Evolutionary conservation across 2,888 invertebrate species (phyloP), one percentile per base, ranked within the genome.

Genomic region (Gandaritis pyraliata): DNA sequence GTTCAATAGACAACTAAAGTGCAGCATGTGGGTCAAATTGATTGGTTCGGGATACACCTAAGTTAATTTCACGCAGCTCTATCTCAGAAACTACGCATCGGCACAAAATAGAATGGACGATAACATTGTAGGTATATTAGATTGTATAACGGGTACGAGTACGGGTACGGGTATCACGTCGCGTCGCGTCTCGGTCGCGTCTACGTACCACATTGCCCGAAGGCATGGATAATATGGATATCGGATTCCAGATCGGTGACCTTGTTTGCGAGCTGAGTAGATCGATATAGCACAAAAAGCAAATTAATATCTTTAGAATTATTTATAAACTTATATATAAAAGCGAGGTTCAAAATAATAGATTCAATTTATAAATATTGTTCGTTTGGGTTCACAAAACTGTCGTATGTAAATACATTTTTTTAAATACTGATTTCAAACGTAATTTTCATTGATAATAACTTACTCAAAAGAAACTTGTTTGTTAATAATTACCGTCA

Each of bases 111-210:
- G 41, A 53, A 53, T 36, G 43, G 30, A 36, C 41, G 55, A 55
- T 46, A 54, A 46, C 30, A 18, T 49, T 33, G 59, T n/a, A n/a
- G n/a, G n/a, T 67, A 71, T 68, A 79, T 75, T 80, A 77, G 76
- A 79, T 83, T 76, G 78, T 75, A 72, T 80, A 78, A 78, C 78
- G 77, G 76, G 78, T 72, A n/a, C n/a, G n/a, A n/a, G n/a, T n/a
- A n/a, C n/a, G 71, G 75, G 77, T 77, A 80, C 69, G 73, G 78
- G 73, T 72, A 73, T 75, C 72, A 75, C 74, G 70, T 62, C 58
- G 58, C 55, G 57, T 51, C 52, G 59, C 75, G 83, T 85, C 84
- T 85, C 79, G 78, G 72, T 76, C 71, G 71, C 73, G 85, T 85
- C 86, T 87, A 79, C 74, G 72, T 71, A 72, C 69, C 72, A 73